phyloP scores from a whole-genome alignment of 2,888 invertebrate genomes.

The Drosophila setosimentum region DNA sequence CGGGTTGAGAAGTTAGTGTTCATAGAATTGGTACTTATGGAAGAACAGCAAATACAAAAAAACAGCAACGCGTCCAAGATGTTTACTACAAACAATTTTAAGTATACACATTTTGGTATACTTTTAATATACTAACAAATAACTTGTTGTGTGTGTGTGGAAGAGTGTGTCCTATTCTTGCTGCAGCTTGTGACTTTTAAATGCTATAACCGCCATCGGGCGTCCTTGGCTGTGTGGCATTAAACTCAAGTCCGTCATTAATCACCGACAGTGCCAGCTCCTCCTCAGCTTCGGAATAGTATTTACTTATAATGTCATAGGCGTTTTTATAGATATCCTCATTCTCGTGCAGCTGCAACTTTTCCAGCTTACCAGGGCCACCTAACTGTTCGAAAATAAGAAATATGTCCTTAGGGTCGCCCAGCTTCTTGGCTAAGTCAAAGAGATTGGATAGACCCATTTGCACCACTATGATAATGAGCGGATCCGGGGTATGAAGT shows the following conservation, averaged over 20 bases:
- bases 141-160: background rate
- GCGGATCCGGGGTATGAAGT: constrained; percentile 91
- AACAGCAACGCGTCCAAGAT: background rate
- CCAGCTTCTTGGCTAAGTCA: constrained; percentile 90
- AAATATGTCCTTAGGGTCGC: constrained; percentile 91
- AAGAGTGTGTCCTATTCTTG: background rate
- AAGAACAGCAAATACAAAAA: background rate
- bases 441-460: constrained; percentile 92
- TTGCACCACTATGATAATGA: constrained; percentile 91
- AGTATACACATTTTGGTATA: background rate
- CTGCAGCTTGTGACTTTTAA: constrained; percentile 43
- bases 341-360: constrained; percentile 95
- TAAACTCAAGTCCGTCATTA: constrained; percentile 82
- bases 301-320: constrained; percentile 91
- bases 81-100: background rate
- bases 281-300: constrained; percentile 86
- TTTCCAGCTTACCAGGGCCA: constrained; percentile 95
- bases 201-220: constrained; percentile 84
- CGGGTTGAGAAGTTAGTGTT: background rate
- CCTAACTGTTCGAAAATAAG: constrained; percentile 95
- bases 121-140: background rate
- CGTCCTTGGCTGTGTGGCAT: constrained; percentile 72
- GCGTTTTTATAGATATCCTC: constrained; percentile 93
- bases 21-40: background rate
- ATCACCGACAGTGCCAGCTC: constrained; percentile 82